These are phyloP conservation scores for Maniola hyperantus DNA, from an alignment of 2,888 invertebrate genomes.

Conservation along the genomic window DNA sequence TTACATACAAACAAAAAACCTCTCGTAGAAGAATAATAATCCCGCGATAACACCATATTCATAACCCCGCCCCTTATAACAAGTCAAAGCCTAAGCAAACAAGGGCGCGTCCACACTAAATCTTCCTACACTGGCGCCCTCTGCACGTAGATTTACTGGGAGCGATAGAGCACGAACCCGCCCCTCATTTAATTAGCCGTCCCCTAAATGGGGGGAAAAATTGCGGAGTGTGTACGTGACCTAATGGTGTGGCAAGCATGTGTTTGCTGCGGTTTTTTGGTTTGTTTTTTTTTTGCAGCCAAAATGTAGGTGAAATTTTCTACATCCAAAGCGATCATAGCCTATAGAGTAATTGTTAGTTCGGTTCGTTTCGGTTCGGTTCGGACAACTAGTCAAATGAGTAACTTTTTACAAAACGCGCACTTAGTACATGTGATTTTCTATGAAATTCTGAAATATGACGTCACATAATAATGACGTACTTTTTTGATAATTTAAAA, in stretches of 20 bases:
- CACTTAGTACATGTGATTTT: too few species aligned
- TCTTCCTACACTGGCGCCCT: conserved; percentile 21
- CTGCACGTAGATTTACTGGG: conserved; percentile 34
- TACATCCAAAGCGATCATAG: too few species aligned
- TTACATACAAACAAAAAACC: too few species aligned
- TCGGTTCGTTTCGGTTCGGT: too few species aligned
- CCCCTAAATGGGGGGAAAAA: conserved; percentile 41
- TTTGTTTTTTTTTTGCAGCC: not conserved
- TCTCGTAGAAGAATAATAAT: not conserved
- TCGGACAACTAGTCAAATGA: too few species aligned
- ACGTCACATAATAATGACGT: too few species aligned
- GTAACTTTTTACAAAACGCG: too few species aligned
- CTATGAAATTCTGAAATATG: too few species aligned
- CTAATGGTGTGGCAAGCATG: conserved; percentile 29
- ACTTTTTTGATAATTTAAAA: too few species aligned
- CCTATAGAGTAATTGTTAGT: too few species aligned
- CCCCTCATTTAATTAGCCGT: conserved; percentile 42
- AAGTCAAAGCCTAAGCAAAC: conserved; percentile 36
- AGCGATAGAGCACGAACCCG: conserved; percentile 42
- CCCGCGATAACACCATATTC: not conserved
- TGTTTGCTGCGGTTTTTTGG: conserved; percentile 16
- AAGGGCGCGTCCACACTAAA: conserved; percentile 32
- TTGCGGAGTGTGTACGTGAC: conserved; percentile 40
- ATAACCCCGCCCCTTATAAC: conserved; percentile 13
- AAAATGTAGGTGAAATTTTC: conserved; percentile 1